phyloP scores from a whole-genome alignment of 2,888 invertebrate species.

The Eristalinus aeneus region DNA sequence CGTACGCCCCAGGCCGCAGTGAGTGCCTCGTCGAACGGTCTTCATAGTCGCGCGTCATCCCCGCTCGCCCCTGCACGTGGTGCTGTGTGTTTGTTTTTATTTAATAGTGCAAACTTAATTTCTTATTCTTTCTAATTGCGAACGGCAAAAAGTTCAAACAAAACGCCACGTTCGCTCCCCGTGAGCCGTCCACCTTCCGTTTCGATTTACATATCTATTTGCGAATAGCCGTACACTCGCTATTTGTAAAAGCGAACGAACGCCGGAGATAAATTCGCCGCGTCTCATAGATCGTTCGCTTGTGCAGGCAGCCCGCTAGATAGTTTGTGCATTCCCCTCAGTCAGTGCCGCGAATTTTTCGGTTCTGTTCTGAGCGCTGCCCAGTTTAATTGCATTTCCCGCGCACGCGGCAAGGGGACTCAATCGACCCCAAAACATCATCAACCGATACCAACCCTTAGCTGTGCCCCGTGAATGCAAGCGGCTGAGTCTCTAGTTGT shows the following conservation, averaged over 20 bases:
- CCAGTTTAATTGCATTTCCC: neutral
- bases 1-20: conserved; percentile 1
- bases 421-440: neutral
- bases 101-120: conserved; percentile 45
- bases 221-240: conserved; percentile 31
- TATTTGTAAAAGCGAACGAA: conserved; percentile 34
- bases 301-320: conserved; percentile 24
- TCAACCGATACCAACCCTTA: neutral
- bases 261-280: conserved; percentile 30
- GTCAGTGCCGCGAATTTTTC: neutral
- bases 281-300: conserved; percentile 27
- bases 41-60: neutral
- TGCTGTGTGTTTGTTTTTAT: conserved; percentile 25
- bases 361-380: neutral
- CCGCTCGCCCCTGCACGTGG: neutral
- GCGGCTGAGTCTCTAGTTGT: conserved; percentile 15
- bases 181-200: conserved; percentile 41
- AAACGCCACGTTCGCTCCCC: conserved; percentile 44
- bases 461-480: neutral
- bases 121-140: conserved; percentile 36
- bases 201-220: conserved; percentile 64
- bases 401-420: neutral
- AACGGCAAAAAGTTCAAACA: neutral
- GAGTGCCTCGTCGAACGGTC: conserved; percentile 36
- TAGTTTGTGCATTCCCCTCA: neutral